Percentiles rank a stretch among this genome's conserved stretches.
Conservation (phyloP, 2,888 invertebrate genomes). For the Scaptomyza caliginosa region DNA sequence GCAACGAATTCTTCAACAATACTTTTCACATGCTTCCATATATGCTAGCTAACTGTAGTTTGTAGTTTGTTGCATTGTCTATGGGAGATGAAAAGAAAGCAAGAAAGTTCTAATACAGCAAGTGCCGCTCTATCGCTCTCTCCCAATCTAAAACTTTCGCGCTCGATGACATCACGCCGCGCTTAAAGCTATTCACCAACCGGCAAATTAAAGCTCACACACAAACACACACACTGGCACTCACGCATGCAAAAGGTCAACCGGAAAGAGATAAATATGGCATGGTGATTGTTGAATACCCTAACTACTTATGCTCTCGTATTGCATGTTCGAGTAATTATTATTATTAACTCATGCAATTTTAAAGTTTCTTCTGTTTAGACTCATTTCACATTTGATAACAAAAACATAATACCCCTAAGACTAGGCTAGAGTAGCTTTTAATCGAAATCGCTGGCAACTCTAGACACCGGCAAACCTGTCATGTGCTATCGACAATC, state of each 20-base stretch:
- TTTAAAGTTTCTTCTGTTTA: too few species aligned
- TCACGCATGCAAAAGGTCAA: constrained; percentile 42
- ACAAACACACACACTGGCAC: constrained; percentile 2
- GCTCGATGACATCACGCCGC: constrained; percentile 68
- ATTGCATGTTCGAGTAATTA: too few species aligned
- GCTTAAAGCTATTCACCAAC: constrained; percentile 38
- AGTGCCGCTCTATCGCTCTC: constrained; percentile 37
- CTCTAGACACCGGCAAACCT: constrained; percentile 10
- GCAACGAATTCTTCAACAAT: constrained; percentile 19
- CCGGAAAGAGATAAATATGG: not conserved
- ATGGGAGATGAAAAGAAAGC: constrained; percentile 7
- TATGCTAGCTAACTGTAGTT: constrained; percentile 26
- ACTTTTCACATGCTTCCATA: constrained; percentile 2
- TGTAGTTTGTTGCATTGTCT: constrained; percentile 13
- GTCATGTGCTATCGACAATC: constrained; percentile 35
- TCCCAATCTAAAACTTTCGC: not conserved
- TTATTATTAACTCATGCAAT: too few species aligned
- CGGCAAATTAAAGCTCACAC: constrained; percentile 64
- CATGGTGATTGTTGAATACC: not conserved
- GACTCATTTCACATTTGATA: not conserved
- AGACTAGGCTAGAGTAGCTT: constrained; percentile 8
- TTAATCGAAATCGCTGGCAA: constrained; percentile 33
- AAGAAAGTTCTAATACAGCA: constrained; percentile 56
- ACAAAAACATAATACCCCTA: not conserved
- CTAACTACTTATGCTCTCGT: not conserved